A percentile compares a stretch with the other conserved stretches of the same genome.
These are phyloP conservation scores for Oncorhynchus mykiss DNA, from an alignment of 2,113 vertebrate genomes.

Conservation along the genomic window DNA sequence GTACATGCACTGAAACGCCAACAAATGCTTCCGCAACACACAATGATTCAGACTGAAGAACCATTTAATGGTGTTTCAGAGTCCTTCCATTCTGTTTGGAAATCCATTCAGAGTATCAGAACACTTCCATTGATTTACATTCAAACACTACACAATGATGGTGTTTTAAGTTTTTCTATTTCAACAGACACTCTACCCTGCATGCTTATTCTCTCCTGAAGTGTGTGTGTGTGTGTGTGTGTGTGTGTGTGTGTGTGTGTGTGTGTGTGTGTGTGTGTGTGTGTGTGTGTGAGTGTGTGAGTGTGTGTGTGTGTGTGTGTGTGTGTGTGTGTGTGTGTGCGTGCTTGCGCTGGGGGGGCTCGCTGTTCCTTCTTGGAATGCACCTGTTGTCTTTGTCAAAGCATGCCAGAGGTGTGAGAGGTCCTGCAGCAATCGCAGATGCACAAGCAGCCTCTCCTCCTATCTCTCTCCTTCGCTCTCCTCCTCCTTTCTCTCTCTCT, in stretches of 20 bases:
- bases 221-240: constrained; percentile 9
- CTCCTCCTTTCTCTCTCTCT: constrained; percentile 19
- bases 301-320: constrained; percentile 5
- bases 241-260: constrained; percentile 7
- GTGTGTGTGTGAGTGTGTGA: constrained; percentile 14
- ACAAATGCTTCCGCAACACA: no score
- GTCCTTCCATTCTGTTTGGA: no score
- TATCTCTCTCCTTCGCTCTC: background rate
- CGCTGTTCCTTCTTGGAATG: constrained; percentile 10
- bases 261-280: no score
- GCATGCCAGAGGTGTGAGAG: background rate
- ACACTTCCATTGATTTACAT: no score
- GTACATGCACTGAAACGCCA: no score
- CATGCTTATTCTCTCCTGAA: no score
- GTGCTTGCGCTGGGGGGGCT: background rate
- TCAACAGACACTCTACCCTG: no score
- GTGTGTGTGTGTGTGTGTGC: background rate
- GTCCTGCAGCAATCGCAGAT: constrained; percentile 43
- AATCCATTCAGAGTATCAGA: no score
- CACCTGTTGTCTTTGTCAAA: constrained; percentile 23
- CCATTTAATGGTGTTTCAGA: no score
- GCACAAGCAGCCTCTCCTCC: constrained; percentile 18
- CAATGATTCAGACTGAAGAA: no score
- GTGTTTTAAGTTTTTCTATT: no score
- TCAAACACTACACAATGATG: no score